Base-by-base conservation (phyloP, 2,113 vertebrate genomes). In the Chamaea fasciata region DNA sequence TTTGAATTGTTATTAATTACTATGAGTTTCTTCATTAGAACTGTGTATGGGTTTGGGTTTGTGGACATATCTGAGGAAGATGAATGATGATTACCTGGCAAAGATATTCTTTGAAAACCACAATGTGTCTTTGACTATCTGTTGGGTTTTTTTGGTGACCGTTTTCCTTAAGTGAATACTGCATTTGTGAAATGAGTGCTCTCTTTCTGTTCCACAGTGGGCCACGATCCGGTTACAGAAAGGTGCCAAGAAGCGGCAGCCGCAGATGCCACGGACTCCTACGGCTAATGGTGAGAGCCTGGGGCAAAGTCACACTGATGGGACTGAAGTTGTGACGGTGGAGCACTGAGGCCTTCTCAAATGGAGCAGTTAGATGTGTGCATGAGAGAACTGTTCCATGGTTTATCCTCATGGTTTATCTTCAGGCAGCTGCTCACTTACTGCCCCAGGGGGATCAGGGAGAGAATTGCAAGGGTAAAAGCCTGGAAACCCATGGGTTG, bases 151-250 rank as follows among this genome's bases (percentile, higher is more conserved):
- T 53, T 47, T 28, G 6, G 41, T 62, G 28, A 56, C 8, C 24
- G 63, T 65, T 76, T 47, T 57, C 41, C 19, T 73, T 6, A 44
- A 79, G 39, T 53, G 31, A 83, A 21, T 79, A 3, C 31, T 71
- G 11, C n/a, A 57, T 95, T 55, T 84, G 24, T 86, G 50, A 92
- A 83, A 71, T 52, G 26, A 39, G 35, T 41, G 5, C 49, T 83
- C 93, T 74, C 92, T 84, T 97, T 83, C 96, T 95, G 83, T 91
- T 93, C 33, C 93, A 97, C 91, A 99, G 99, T 99, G 99, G 99
- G 99, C 99, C 56, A 99, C 99, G 1, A 49, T 98, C n/a, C 98
- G 99, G 33, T 99, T 99, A 96, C 98, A 99, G 97, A 99, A 97
- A 90, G 98, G 98, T 76, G 97, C 87, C 62, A 96, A 95, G 92